phyloP scores from a whole-genome alignment of 2,888 invertebrate species.

The Lepidocyrtoides sp. region DNA sequence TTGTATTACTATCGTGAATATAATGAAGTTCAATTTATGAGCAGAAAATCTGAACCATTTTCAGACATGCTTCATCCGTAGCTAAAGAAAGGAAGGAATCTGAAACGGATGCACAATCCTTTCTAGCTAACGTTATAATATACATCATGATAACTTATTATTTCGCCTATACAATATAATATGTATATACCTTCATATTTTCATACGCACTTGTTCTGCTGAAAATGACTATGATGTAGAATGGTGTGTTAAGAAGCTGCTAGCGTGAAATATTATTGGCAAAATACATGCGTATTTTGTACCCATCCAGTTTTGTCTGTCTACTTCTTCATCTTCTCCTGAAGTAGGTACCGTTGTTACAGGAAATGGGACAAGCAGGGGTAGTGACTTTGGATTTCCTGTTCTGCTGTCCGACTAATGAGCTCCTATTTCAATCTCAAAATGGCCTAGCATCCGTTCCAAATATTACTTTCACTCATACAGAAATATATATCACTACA shows the following conservation, averaged over 20 bases:
- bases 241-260: too few species aligned
- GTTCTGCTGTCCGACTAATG: conserved; percentile 71
- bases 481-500: too few species aligned
- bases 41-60: neutral
- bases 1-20: neutral
- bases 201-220: neutral
- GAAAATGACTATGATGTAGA: neutral
- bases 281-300: neutral
- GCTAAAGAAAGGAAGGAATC: conserved; percentile 35
- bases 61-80: conserved; percentile 37
- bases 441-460: conserved; percentile 58
- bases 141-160: too few species aligned
- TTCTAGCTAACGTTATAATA: neutral
- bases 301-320: neutral
- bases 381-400: conserved; percentile 47
- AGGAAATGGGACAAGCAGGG: conserved; percentile 67
- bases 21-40: neutral
- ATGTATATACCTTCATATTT: too few species aligned
- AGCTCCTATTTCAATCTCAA: conserved; percentile 81
- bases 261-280: neutral
- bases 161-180: too few species aligned
- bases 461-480: conserved; percentile 34
- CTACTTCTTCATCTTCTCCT: neutral
- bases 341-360: conserved; percentile 52
- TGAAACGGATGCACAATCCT: neutral